Conservation (phyloP, 2,888 invertebrate genomes). For the Hemicrepidius hirtus region DNA sequence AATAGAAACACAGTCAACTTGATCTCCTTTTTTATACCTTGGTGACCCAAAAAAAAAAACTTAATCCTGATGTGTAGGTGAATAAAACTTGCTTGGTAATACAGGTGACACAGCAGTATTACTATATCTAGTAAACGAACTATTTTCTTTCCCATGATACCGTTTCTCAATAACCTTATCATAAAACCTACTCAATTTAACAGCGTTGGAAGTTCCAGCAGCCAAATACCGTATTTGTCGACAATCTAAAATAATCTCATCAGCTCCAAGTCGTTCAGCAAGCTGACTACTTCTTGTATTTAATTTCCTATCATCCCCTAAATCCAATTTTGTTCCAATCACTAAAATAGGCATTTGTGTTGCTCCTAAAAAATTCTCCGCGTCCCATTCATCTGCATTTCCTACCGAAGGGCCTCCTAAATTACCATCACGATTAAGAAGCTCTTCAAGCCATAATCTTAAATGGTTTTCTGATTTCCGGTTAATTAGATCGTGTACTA, state of each 20-base stretch:
- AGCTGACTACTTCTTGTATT: slow-evolving; percentile 79
- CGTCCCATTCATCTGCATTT: slow-evolving; percentile 83
- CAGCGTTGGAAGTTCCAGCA: slow-evolving; percentile 96
- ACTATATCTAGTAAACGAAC: slow-evolving; percentile 67
- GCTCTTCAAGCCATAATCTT: slow-evolving; percentile 94
- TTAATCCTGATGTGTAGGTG: slow-evolving; percentile 63
- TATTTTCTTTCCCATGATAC: slow-evolving; percentile 66
- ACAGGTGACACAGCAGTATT: slow-evolving; percentile 65
- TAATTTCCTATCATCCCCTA: slow-evolving; percentile 84
- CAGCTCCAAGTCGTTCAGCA: slow-evolving; percentile 94
- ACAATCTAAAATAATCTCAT: slow-evolving; percentile 92
- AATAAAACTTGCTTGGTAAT: slow-evolving; percentile 69
- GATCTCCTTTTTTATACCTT: too few relatives aligned
- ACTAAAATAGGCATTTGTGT: slow-evolving; percentile 95
- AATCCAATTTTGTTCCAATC: slow-evolving; percentile 94
- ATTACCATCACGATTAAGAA: slow-evolving; percentile 83
- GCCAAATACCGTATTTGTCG: slow-evolving; percentile 86
- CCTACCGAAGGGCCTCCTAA: slow-evolving; percentile 56
- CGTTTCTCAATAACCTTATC: slow-evolving; percentile 85
- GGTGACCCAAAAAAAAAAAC: too few relatives aligned
- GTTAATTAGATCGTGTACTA: slow-evolving; percentile 98
- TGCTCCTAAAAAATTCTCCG: slow-evolving; percentile 89
- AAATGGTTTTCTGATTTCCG: slow-evolving; percentile 96
- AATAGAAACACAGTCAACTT: too few relatives aligned
- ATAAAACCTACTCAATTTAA: slow-evolving; percentile 94